phyloP scores from a whole-genome alignment of 2,888 invertebrate species.

The Acleris literana region DNA sequence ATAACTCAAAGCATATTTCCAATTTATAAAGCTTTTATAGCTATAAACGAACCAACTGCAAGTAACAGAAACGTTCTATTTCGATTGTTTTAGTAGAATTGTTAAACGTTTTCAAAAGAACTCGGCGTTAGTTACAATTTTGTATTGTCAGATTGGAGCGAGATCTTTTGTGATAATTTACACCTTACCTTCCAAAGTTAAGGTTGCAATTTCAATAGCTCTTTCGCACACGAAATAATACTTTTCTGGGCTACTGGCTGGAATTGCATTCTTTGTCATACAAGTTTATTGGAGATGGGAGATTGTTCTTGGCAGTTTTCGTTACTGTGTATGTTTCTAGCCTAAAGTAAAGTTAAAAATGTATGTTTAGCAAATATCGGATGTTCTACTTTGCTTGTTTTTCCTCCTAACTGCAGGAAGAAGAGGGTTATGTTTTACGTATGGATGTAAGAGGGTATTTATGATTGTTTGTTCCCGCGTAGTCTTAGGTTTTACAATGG shows the following conservation, averaged over 20 bases:
- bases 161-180: constrained; percentile 43
- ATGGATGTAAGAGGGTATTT: too few relatives aligned
- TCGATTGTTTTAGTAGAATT: constrained; percentile 14
- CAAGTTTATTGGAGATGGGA: constrained; percentile 40
- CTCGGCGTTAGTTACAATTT: constrained; percentile 53
- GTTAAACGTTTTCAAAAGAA: constrained; percentile 43
- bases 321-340: constrained; percentile 2
- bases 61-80: constrained; percentile 6
- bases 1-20: too few relatives aligned
- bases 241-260: constrained; percentile 32
- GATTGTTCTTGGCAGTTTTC: constrained; percentile 39
- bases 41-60: too few relatives aligned
- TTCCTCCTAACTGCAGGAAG: too few relatives aligned
- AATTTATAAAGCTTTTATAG: too few relatives aligned
- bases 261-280: constrained; percentile 47
- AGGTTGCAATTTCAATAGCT: constrained; percentile 3
- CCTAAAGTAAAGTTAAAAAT: too few relatives aligned
- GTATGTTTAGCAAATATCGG: too few relatives aligned
- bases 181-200: constrained; percentile 25
- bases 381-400: too few relatives aligned
- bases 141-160: constrained; percentile 56
- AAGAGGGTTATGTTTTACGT: too few relatives aligned
- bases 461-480: too few relatives aligned
- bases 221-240: constrained; percentile 19
- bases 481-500: too few relatives aligned